Conservation (phyloP, 2,888 invertebrate species). For the Buathra laborator region DNA sequence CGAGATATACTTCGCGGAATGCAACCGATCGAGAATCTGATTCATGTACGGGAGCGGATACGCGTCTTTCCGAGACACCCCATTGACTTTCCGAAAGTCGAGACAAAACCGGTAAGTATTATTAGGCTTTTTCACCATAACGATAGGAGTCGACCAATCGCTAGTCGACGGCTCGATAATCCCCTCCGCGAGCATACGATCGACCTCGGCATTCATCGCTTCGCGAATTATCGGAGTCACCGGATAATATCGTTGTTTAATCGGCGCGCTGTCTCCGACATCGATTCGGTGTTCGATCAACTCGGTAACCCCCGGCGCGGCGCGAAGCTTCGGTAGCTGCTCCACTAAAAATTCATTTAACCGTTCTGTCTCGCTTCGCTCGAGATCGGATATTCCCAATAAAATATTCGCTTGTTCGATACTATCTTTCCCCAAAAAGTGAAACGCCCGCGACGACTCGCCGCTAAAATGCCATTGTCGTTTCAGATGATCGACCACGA, state of each 20-base stretch:
- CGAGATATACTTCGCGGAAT: constrained; percentile 63
- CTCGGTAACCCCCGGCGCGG: not conserved
- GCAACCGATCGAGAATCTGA: constrained; percentile 55
- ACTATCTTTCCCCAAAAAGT: not conserved
- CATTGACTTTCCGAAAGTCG: constrained; percentile 66
- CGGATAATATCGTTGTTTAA: not conserved
- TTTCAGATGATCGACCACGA: constrained; percentile 5
- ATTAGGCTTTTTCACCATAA: constrained; percentile 63
- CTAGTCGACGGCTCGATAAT: not conserved
- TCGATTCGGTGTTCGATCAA: constrained; percentile 8
- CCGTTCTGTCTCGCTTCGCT: too few species aligned
- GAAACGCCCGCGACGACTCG: not conserved
- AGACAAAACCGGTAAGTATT: constrained; percentile 59
- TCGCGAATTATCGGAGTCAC: too few species aligned
- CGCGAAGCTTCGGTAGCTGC: too few species aligned
- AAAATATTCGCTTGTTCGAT: too few species aligned
- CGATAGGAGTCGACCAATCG: constrained; percentile 33
- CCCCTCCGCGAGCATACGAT: not conserved
- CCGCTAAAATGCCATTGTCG: constrained; percentile 11
- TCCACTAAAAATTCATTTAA: too few species aligned
- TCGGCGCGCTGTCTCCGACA: constrained; percentile 13
- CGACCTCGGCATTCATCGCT: too few species aligned
- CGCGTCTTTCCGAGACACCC: constrained; percentile 58
- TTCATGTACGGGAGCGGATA: constrained; percentile 67
- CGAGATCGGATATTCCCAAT: too few species aligned